Evolutionary conservation across 2,113 vertebrate genomes (phyloP), one percentile per base, ranked within the genome.

Genomic region (Hemiscyllium ocellatum): DNA sequence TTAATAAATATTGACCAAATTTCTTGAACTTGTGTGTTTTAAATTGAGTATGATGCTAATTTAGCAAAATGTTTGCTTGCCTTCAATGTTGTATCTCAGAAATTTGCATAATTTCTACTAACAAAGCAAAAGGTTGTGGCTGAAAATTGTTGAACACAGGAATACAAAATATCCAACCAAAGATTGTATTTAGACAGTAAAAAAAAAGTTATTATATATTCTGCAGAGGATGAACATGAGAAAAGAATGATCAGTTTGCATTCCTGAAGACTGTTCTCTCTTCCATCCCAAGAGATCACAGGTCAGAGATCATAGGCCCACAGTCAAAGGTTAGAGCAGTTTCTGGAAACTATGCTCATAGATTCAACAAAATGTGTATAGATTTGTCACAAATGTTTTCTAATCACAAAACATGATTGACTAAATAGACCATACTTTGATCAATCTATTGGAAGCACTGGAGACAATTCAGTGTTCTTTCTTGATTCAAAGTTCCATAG

Each of bases 401-500:
- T 80, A 42, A 80, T 42, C 78, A 37, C 78, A 80, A n/a, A 42
- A 13, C n/a, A 80, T 80, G n/a, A 15, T 80, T 80, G n/a, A 37
- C 78, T 37, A 19, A 42, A 42, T 80, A 80, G 78, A 20, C 4
- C 13, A 80, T 17, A 15, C 37, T n/a, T 80, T n/a, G 15, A 3
- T 80, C 33, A 37, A 15, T 80, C 78, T 80, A 13, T 17, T 80
- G 78, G n/a, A 19, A 80, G n/a, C 78, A 80, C n/a, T 4, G 4
- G n/a, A 80, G n/a, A 37, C n/a, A 80, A 42, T 80, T n/a, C 78
- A 37, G 78, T 37, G 78, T 13, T 80, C 37, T 17, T 80, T 37
- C 78, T 80, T 80, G n/a, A 80, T 80, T 80, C 78, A 80, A 80
- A n/a, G n/a, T 37, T 80, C 78, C 78, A 80, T 17, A 80, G n/a